Evolutionary conservation across 2,888 invertebrate species (phyloP).

Genomic region (Agrochola litura): DNA sequence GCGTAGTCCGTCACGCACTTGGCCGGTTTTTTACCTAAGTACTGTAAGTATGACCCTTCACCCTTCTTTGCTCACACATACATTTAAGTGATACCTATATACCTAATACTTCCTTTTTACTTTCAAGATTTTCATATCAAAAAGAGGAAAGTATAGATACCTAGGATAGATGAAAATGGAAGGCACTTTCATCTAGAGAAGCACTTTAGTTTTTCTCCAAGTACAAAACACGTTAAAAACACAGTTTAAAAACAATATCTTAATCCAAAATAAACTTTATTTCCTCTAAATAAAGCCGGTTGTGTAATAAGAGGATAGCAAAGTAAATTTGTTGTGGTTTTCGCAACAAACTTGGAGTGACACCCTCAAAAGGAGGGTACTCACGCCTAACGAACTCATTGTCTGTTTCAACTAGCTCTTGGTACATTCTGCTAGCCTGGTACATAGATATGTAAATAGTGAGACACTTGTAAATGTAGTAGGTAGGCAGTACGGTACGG

Average conservation of each 20-base stretch:
- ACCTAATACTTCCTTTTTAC: slow-evolving; percentile 14
- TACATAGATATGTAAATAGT: slow-evolving; percentile 45
- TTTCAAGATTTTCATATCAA: slow-evolving; percentile 56
- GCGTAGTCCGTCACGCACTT: too few relatives aligned
- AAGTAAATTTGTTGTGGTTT: slow-evolving; percentile 50
- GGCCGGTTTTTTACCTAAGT: background rate
- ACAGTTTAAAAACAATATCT: slow-evolving; percentile 4
- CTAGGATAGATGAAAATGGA: slow-evolving; percentile 13
- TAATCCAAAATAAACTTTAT: slow-evolving; percentile 35
- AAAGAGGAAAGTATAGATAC: slow-evolving; percentile 10
- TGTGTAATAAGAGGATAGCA: background rate
- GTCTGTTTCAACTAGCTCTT: slow-evolving; percentile 72
- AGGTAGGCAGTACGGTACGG: too few relatives aligned
- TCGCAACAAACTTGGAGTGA: slow-evolving; percentile 76
- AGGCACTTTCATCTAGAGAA: slow-evolving; percentile 59
- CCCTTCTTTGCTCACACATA: background rate
- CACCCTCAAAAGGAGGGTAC: slow-evolving; percentile 81
- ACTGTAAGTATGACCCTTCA: background rate
- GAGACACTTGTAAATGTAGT: slow-evolving; percentile 9
- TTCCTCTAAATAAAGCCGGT: slow-evolving; percentile 10
- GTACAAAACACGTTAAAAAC: slow-evolving; percentile 21
- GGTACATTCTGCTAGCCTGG: slow-evolving; percentile 55
- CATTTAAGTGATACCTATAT: background rate
- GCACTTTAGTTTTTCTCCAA: slow-evolving; percentile 60
- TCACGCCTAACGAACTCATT: slow-evolving; percentile 87